Evolutionary conservation across 2,888 invertebrate species (phyloP).

Genomic region (Xylota sylvarum): DNA sequence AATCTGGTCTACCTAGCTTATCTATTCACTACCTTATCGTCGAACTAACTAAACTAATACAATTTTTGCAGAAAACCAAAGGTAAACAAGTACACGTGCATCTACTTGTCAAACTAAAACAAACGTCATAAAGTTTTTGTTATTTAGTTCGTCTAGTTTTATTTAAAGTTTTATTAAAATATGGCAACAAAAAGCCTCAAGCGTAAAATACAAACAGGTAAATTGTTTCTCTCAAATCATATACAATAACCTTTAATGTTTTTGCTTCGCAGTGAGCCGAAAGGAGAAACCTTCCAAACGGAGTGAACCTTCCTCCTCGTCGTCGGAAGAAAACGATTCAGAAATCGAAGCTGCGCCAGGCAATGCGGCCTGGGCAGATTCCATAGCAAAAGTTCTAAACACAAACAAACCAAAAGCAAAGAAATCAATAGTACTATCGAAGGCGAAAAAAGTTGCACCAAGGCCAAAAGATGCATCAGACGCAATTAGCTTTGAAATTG

Average conservation of each 20-base stretch:
- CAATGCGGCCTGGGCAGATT: constrained; percentile 93
- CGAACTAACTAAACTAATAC: background rate
- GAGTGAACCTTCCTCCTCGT: constrained; percentile 33
- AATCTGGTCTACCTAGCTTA: background rate
- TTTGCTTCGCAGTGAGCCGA: background rate
- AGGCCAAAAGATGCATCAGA: constrained; percentile 86
- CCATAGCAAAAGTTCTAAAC: constrained; percentile 91
- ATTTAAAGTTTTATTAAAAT: background rate
- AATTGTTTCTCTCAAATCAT: background rate
- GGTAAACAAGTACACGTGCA: constrained; percentile 47
- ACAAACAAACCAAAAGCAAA: constrained; percentile 91
- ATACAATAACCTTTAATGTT: background rate
- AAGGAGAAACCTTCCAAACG: constrained; percentile 43
- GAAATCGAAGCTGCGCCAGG: constrained; percentile 78
- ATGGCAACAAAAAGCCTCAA: constrained; percentile 60
- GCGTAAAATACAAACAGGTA: constrained; percentile 45
- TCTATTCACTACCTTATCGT: background rate
- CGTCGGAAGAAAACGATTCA: constrained; percentile 65
- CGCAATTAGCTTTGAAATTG: constrained; percentile 88
- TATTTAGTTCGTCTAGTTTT: background rate
- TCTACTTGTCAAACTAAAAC: background rate
- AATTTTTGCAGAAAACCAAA: background rate
- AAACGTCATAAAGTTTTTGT: background rate
- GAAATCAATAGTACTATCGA: constrained; percentile 91
- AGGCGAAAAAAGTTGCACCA: constrained; percentile 89